These are phyloP conservation scores for Iselma pallidipennis DNA, from an alignment of 2,888 invertebrate species.

Conservation along the genomic window DNA sequence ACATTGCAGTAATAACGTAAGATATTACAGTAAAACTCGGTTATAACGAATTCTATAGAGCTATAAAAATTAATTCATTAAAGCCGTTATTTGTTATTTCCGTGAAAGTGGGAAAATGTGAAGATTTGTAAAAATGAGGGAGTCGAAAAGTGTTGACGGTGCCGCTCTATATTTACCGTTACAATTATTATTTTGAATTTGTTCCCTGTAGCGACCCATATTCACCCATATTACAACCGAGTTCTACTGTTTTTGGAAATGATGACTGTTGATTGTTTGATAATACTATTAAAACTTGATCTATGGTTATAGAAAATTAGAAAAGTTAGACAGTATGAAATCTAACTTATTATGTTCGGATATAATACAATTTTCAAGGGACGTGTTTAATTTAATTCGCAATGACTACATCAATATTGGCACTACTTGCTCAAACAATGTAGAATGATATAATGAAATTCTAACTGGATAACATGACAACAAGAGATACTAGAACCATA, in stretches of 20 bases:
- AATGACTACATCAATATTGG: conserved; percentile 8
- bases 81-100: no score
- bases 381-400: conserved; percentile 6
- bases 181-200: no score
- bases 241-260: not conserved
- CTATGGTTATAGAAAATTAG: not conserved
- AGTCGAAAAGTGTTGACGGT: no score
- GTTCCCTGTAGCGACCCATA: no score
- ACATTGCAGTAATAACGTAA: no score
- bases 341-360: conserved; percentile 2
- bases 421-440: conserved; percentile 5
- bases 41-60: no score
- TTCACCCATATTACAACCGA: no score
- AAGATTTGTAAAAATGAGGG: no score
- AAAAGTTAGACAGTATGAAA: not conserved
- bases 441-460: not conserved
- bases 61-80: no score
- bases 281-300: not conserved
- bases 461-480: conserved; percentile 2
- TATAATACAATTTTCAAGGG: conserved; percentile 4
- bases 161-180: no score
- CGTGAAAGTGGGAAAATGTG: no score
- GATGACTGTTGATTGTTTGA: not conserved
- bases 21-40: no score
- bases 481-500: not conserved